phyloP scores from a whole-genome alignment of 2,888 invertebrate genomes.

The Athalia circularis region DNA sequence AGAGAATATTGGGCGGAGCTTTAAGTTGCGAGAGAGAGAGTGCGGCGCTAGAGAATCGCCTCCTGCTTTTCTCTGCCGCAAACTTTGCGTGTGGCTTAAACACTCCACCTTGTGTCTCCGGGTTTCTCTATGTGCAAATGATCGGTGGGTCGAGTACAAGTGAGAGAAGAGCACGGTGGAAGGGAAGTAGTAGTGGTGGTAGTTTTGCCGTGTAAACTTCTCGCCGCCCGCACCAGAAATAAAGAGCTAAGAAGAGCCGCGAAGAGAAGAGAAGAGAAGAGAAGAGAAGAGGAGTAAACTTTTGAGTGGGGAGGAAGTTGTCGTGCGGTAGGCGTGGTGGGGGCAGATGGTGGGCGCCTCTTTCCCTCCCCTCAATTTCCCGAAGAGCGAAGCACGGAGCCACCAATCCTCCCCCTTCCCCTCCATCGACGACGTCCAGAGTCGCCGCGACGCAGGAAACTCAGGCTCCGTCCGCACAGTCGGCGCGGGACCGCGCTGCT shows the following conservation, averaged over 20 bases:
- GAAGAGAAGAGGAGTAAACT: conserved; percentile 52
- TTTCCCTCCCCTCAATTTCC: not conserved
- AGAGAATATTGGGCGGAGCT: no score
- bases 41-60: no score
- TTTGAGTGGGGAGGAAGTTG: conserved; percentile 3
- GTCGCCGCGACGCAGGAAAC: conserved; percentile 35
- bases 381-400: not conserved
- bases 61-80: no score
- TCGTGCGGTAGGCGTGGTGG: conserved; percentile 19
- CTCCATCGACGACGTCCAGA: not conserved
- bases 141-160: no score
- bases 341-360: conserved; percentile 26
- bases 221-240: not conserved
- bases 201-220: no score
- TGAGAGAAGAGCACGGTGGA: no score
- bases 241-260: not conserved
- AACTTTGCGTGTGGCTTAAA: no score
- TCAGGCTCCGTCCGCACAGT: conserved; percentile 61
- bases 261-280: not conserved
- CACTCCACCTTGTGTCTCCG: no score
- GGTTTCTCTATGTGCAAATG: no score
- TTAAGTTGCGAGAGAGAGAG: no score
- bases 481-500: conserved; percentile 73
- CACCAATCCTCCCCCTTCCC: not conserved
- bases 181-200: no score